Base-by-base conservation (phyloP, 2,888 invertebrate species). In the Leptothorax acervorum region DNA sequence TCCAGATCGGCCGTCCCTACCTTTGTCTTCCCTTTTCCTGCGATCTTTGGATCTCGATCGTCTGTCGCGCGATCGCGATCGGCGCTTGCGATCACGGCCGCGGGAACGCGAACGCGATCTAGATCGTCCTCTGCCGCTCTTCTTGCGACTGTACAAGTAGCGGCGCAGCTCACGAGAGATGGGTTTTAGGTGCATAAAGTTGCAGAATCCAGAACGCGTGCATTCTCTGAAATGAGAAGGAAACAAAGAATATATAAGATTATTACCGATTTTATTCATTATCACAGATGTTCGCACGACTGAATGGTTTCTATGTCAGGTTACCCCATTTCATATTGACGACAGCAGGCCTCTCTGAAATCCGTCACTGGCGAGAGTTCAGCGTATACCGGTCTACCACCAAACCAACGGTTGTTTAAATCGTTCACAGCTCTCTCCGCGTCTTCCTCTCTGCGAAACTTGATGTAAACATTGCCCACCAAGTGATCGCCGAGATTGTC, bases 131-230 rank as follows among this genome's bases (percentile, higher is more conserved):
- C 93, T 93, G 2, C 94, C 95, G 62, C 96, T 95, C 89, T 96
- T 96, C 88, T 97, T 96, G 18, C 97, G 96, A 70, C 97, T 97
- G 95, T 98, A 97, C 92, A 97, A 94, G 95, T 97, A 97, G 95
- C 99, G 97, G 88, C 99, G 96, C 82, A 99, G 95, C 94, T 99
- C 99, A 87, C 99, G 96, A 0, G 99, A 99, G 92, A 99, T 99
- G 15, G 99, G 99, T 94, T 99, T 99, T 95, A 99, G 96, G 94
- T 99, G 99, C 99, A 99, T 99, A 95, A 99, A 99, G 96, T 99
- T 99, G 95, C 99, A 99, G 95, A 99, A 99, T 55, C 99, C 99
- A 92, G 99, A 99, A 82, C 99, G 96, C 0, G 99, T 99, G 95
- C 99, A 99, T 95, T 99, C 99, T 1, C 97, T 97, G 93, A 84